A percentile compares a stretch with the other conserved stretches of the same genome.
phyloP scores from a whole-genome alignment of 2,797 vertebrate genomes.

The Sphaeramia orbicularis region DNA sequence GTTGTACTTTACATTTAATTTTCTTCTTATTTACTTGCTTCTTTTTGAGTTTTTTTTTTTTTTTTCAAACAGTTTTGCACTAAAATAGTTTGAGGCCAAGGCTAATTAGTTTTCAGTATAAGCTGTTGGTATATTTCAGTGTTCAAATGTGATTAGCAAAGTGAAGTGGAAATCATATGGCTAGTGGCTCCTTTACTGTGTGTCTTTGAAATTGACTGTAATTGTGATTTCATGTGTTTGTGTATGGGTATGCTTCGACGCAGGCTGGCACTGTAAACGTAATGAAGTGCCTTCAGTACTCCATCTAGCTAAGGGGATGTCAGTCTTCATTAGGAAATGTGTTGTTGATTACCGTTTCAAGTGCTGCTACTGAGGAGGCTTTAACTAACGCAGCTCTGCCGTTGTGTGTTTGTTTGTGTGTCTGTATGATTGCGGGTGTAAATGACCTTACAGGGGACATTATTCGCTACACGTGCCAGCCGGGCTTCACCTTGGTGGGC shows the following conservation, averaged over 20 bases:
- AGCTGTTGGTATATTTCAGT: slow-evolving; percentile 56
- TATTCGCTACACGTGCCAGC: slow-evolving; percentile 95
- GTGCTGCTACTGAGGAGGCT: slow-evolving; percentile 35
- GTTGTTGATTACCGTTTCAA: slow-evolving; percentile 66
- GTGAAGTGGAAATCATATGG: slow-evolving; percentile 56
- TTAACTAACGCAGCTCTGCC: slow-evolving; percentile 36
- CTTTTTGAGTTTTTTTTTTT: slow-evolving; percentile 6
- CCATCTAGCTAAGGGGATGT: slow-evolving; percentile 42
- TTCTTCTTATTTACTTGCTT: neutral
- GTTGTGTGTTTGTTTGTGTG: slow-evolving; percentile 33
- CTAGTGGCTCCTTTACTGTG: slow-evolving; percentile 44
- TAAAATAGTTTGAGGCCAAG: slow-evolving; percentile 39
- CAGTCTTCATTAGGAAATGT: slow-evolving; percentile 73
- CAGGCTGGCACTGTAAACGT: slow-evolving; percentile 48
- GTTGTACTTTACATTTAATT: slow-evolving; percentile 3
- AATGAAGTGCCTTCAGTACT: slow-evolving; percentile 59
- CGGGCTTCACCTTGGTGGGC: slow-evolving; percentile 96
- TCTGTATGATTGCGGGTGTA: slow-evolving; percentile 51
- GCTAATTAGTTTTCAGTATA: slow-evolving; percentile 56
- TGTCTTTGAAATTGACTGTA: slow-evolving; percentile 41
- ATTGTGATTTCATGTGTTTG: slow-evolving; percentile 25
- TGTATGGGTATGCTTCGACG: slow-evolving; percentile 15
- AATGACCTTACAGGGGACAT: slow-evolving; percentile 91
- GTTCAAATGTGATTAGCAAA: slow-evolving; percentile 59
- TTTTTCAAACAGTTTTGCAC: slow-evolving; percentile 13